phyloP scores from a whole-genome alignment of 2,797 vertebrate genomes.

The Tragopan temminckii region DNA sequence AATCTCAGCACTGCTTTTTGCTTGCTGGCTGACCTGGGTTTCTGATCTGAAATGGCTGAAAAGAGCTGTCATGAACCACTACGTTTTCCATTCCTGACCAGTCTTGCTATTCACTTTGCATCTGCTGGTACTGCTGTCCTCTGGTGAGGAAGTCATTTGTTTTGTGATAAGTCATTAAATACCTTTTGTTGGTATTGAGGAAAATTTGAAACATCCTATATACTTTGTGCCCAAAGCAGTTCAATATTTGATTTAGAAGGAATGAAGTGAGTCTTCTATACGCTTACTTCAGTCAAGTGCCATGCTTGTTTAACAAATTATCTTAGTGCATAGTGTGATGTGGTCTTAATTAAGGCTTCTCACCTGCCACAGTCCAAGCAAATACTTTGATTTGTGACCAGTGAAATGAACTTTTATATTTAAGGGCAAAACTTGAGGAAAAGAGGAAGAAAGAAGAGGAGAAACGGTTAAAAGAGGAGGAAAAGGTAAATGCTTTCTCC shows the following conservation, averaged over 20 bases:
- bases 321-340: background rate
- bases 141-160: background rate
- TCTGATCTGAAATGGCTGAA: background rate
- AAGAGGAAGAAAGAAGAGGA: constrained; percentile 97
- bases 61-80: background rate
- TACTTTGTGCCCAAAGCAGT: background rate
- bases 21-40: background rate
- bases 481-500: constrained; percentile 85
- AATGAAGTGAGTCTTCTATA: background rate
- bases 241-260: background rate
- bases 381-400: background rate
- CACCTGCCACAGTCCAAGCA: background rate
- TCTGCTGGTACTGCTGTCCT: background rate
- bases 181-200: background rate
- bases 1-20: background rate
- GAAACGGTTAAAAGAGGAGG: constrained; percentile 93
- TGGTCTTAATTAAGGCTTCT: background rate
- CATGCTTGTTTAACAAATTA: background rate
- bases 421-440: constrained; percentile 94
- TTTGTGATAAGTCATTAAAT: too few relatives aligned
- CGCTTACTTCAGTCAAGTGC: accelerated
- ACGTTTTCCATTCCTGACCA: background rate
- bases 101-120: background rate
- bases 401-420: background rate
- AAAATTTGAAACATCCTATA: background rate